These are phyloP conservation scores for Drosophila falleni DNA, from an alignment of 2,888 invertebrate genomes.

Conservation along the genomic window DNA sequence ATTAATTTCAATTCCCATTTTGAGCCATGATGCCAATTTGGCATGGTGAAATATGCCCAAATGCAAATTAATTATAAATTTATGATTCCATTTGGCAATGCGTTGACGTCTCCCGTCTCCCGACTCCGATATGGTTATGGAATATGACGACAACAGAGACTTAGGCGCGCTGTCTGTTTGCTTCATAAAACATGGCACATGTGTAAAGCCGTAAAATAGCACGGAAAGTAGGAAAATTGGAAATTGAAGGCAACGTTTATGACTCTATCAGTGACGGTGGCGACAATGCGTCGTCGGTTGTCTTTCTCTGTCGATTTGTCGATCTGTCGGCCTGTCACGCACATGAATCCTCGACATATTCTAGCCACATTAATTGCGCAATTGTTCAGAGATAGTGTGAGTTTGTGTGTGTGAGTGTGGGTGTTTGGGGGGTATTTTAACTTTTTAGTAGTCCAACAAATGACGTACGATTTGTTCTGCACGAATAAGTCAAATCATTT, in stretches of 20 bases:
- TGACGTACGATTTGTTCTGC: slow-evolving; percentile 80
- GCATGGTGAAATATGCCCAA: slow-evolving; percentile 41
- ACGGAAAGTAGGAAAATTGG: slow-evolving; percentile 59
- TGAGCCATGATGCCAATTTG: slow-evolving; percentile 79
- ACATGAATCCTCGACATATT: slow-evolving; percentile 63
- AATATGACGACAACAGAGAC: slow-evolving; percentile 36
- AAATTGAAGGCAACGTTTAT: slow-evolving; percentile 71
- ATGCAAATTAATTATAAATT: slow-evolving; percentile 80
- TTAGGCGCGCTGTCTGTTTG: slow-evolving; percentile 61
- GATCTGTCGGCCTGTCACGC: slow-evolving; percentile 64
- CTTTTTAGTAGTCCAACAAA: slow-evolving; percentile 77
- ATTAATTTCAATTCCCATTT: slow-evolving; percentile 53
- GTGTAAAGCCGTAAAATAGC: slow-evolving; percentile 75
- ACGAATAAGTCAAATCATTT: slow-evolving; percentile 80
- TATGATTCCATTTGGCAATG: slow-evolving; percentile 69
- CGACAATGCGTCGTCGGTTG: slow-evolving; percentile 30
- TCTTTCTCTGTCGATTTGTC: slow-evolving; percentile 9
- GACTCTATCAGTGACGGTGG: slow-evolving; percentile 67
- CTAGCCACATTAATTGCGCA: slow-evolving; percentile 76
- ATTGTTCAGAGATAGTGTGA: slow-evolving; percentile 55
- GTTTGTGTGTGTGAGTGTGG: background rate
- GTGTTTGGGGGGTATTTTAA: slow-evolving; percentile 40
- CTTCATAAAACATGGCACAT: slow-evolving; percentile 70
- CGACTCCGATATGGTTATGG: slow-evolving; percentile 4
- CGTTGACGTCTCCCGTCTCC: slow-evolving; percentile 30